These are phyloP conservation scores for Linyphia triangularis DNA, from an alignment of 2,888 invertebrate genomes.

Conservation along the genomic window DNA sequence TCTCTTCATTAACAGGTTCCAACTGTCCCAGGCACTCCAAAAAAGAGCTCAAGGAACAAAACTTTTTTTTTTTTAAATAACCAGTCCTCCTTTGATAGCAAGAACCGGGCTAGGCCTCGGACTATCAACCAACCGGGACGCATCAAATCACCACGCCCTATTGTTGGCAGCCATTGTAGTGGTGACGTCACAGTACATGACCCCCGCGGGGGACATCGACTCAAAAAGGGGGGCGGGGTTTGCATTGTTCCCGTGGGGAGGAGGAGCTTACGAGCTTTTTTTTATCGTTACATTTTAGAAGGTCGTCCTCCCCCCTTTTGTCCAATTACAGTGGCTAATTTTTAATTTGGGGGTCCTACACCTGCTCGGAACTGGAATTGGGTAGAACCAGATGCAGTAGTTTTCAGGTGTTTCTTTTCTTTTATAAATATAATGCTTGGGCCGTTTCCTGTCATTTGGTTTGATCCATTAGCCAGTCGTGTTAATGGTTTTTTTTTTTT, in stretches of 20 bases:
- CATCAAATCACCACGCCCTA: no score
- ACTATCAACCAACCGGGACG: slow-evolving; percentile 53
- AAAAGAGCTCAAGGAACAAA: neutral
- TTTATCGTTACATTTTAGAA: slow-evolving; percentile 19
- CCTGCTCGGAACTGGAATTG: neutral
- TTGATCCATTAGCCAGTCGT: neutral
- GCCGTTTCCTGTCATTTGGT: neutral
- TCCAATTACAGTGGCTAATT: slow-evolving; percentile 46
- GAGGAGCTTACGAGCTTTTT: slow-evolving; percentile 33
- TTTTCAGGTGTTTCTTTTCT: no score
- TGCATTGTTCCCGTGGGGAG: slow-evolving; percentile 29
- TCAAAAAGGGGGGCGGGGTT: neutral
- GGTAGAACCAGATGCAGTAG: neutral
- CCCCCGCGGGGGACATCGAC: no score
- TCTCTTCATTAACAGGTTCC: no score
- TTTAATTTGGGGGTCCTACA: neutral
- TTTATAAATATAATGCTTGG: no score
- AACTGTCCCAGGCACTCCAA: neutral
- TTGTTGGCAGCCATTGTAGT: no score
- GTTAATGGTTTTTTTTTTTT: no score
- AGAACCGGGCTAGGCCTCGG: slow-evolving; percentile 26
- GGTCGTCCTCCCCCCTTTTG: slow-evolving; percentile 31
- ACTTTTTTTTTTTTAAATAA: neutral
- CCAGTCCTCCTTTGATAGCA: neutral
- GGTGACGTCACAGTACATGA: no score